Conservation (phyloP, 2,113 vertebrate species). For the Paradoxurus hermaphroditus region DNA sequence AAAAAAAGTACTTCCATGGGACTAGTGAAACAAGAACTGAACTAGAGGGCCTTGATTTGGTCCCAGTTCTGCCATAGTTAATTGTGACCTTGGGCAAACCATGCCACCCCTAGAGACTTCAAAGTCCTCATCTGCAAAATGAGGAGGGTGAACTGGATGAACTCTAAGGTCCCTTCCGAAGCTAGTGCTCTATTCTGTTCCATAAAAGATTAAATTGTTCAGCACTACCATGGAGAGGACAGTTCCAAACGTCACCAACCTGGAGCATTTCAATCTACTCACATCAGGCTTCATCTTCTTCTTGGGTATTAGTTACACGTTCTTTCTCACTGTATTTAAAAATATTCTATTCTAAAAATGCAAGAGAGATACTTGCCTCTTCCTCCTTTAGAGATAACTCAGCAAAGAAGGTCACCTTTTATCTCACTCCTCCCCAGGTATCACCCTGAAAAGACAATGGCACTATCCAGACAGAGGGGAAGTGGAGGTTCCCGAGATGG, state of each 20-base stretch:
- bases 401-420: not conserved
- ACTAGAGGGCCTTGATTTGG: not conserved
- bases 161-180: not conserved
- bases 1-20: not conserved
- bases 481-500: not conserved
- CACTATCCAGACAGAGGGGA: not conserved
- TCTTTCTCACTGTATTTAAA: constrained; percentile 34
- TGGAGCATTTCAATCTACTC: not conserved
- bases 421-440: not conserved
- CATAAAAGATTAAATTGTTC: not conserved
- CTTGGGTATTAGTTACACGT: not conserved
- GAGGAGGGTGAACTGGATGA: not conserved
- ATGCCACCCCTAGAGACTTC: not conserved
- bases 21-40: not conserved
- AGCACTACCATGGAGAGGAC: not conserved
- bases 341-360: constrained; percentile 26
- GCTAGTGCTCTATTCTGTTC: not conserved
- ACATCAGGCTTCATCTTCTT: not conserved
- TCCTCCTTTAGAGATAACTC: not conserved
- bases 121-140: not conserved
- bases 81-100: not conserved
- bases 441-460: not conserved
- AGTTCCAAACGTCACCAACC: not conserved
- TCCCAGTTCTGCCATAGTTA: not conserved
- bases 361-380: not conserved